These are phyloP conservation scores for Hippocampus barbouri DNA, from an alignment of 2,113 vertebrate genomes.

Conservation along the genomic window DNA sequence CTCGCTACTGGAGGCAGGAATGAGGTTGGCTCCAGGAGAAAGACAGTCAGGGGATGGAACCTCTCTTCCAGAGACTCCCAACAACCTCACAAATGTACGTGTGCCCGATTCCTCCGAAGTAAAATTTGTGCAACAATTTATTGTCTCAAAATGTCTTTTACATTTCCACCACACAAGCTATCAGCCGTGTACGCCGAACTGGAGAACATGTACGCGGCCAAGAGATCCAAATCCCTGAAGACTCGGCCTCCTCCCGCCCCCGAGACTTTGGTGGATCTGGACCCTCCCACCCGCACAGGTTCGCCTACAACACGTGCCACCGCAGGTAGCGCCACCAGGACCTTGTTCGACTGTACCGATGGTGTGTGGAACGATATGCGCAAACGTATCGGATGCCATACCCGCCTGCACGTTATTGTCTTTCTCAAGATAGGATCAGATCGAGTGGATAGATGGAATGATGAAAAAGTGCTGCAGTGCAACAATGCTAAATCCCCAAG, in stretches of 20 bases:
- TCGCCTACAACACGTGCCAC: conserved; percentile 65
- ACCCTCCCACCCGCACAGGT: conserved; percentile 66
- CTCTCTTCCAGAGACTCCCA: conserved; percentile 89
- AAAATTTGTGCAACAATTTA: background rate
- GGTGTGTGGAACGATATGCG: too few species aligned
- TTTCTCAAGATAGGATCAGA: background rate
- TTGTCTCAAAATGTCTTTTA: conserved; percentile 28
- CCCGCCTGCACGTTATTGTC: background rate
- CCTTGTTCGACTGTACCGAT: background rate
- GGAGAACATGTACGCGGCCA: conserved; percentile 85
- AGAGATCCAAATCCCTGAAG: conserved; percentile 75
- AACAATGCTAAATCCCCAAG: conserved; percentile 13
- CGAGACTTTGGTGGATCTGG: conserved; percentile 67
- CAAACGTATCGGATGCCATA: too few species aligned
- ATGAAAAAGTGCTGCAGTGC: conserved; percentile 9
- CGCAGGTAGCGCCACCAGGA: conserved; percentile 59
- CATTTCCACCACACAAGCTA: conserved; percentile 71
- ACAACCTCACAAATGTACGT: conserved; percentile 82
- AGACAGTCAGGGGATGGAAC: conserved; percentile 94
- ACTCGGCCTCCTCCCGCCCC: conserved; percentile 74
- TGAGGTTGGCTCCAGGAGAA: conserved; percentile 86
- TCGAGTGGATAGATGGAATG: background rate
- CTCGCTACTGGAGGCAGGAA: conserved; percentile 73
- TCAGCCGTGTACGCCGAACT: conserved; percentile 91
- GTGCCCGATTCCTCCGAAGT: background rate